Evolutionary conservation across 1,140 invertebrate genomes (phyloP), one percentile per base, ranked within the genome.

Genomic region (Brachionus manjavacas): DNA sequence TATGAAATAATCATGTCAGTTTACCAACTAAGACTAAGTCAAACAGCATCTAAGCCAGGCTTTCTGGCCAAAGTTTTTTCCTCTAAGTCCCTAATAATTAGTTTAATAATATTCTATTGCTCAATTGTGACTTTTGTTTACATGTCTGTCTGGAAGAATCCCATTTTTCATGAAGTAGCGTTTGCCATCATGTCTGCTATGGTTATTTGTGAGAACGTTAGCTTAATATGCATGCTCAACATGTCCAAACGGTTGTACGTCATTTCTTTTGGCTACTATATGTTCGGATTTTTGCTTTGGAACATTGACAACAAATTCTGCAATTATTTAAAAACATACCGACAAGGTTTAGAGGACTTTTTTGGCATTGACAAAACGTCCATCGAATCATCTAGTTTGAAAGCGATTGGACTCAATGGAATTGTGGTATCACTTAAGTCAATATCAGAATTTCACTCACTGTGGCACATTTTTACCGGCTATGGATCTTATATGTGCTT

Each of bases 291-390:
- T 85, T 66, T 89, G 2, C 66, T 90, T 9, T 90, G 89, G 89
- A 88, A 88, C 64, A 86, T 90, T 39, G 89, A 90, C 66, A 89
- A 90, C 84, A 86, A 87, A 70, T 87, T 89, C 20, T 90, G 89
- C 86, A 81, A 66, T 20, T 85, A 87, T 72, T 68, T 90, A 20
- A 89, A 86, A 88, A 88, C 87, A 85, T 85, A 86, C 39, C 41
- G 8, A 81, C 43, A 74, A 35, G 46, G 60, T 66, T 80, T 85
- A 12, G 66, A 83, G 11, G 74, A 86, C 12, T 76, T 46, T 11
- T 76, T 76, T 8, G 72, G 72, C 11, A 25, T 76, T 25, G 23
- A 46, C 20, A 25, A 76, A 49, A n/a, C 3, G 0, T 49, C 25
- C 20, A 74, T 68, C 14, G n/a, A 76, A 43, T 2, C 28, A 20